Base-by-base conservation (phyloP, 2,797 vertebrate genomes). In the Dermochelys coriacea region DNA sequence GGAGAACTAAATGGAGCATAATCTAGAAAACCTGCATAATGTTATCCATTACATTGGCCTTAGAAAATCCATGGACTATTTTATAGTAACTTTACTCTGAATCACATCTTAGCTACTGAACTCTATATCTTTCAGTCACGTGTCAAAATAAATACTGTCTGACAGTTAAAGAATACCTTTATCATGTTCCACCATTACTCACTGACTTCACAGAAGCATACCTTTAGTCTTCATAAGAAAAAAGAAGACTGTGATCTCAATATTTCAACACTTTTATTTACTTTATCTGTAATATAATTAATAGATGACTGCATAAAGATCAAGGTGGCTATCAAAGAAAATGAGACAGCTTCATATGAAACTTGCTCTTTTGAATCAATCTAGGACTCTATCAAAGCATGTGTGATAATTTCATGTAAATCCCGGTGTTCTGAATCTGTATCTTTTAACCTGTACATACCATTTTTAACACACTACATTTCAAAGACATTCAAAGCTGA, bases 231-330 rank as follows among this genome's bases (percentile, higher is more conserved):
- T 97, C 96, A 94, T 82, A 91, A 97, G 98, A 98, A 98, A 95
- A 98, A 97, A 98, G 97, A 47, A 96, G 86, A 94, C 98, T 98
- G 96, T 98, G 98, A 98, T 98, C 98, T 98, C 97, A 96, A 97
- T 97, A 95, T 97, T 95, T 97, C 97, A 96, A 78, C 94, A 90
- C 98, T 98, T 98, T 98, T 98, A 98, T 98, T 98, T 98, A 98
- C 98, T 97, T 98, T 98, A 98, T 98, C 98, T 98, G 98, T 98
- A 98, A 97, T 98, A 98, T 98, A 98, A 98, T 98, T 98, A 98
- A 98, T 98, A 98, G 98, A 98, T 98, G 98, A 96, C 98, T 98
- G 97, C 87, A 90, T 55, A 84, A 96, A 98, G 98, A 98, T 98
- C 98, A 98, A 98, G 98, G 98, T 95, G 93, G n/a, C 95, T 97